Evolutionary conservation across 2,113 vertebrate genomes (phyloP).

Genomic region (Athene cunicularia): DNA sequence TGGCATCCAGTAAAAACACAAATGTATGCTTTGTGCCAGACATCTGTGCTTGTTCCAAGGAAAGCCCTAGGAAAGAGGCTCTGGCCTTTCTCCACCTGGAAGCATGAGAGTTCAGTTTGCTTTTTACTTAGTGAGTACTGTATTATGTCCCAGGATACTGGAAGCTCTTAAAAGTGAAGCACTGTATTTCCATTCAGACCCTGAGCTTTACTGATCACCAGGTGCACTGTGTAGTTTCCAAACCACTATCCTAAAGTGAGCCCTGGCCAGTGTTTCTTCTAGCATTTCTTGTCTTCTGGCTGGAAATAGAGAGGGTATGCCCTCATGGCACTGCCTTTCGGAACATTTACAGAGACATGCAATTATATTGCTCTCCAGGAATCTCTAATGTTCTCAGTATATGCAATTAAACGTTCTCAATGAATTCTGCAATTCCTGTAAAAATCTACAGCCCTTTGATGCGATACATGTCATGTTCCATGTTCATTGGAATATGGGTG

Average conservation of each 20-base stretch:
- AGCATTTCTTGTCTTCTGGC: neutral
- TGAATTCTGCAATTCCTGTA: neutral
- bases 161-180: neutral
- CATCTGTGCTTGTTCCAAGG: slow-evolving; percentile 33
- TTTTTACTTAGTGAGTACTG: neutral
- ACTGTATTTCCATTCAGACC: neutral
- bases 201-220: neutral
- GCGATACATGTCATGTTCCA: fast-evolving
- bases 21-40: neutral
- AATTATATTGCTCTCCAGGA: neutral
- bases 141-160: neutral
- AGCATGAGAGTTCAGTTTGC: neutral
- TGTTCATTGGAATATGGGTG: neutral
- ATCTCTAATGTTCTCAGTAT: neutral
- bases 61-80: slow-evolving; percentile 1
- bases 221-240: neutral
- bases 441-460: neutral
- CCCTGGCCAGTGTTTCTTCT: neutral
- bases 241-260: neutral
- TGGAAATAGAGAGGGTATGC: neutral
- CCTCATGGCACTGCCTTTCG: neutral
- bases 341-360: neutral
- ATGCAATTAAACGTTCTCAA: neutral
- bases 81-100: slow-evolving; percentile 45
- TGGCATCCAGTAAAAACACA: slow-evolving; percentile 9